Conservation (phyloP, 2,113 vertebrate species). For the Cinclus cinclus region DNA sequence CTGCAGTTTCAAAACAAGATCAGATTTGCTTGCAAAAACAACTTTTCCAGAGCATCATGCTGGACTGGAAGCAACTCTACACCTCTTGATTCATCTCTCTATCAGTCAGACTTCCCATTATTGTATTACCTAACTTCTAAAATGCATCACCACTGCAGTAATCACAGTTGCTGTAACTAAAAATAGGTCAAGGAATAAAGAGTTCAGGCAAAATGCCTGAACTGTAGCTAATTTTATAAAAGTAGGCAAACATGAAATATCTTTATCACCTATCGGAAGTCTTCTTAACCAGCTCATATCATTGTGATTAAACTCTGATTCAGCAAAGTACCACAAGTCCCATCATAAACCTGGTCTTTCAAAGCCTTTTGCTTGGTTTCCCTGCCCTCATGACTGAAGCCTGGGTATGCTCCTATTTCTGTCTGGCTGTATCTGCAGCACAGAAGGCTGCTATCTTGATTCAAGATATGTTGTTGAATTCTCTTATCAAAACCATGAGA, state of each 20-base stretch:
- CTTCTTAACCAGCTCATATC: neutral
- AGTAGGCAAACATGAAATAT: neutral
- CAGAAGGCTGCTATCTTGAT: neutral
- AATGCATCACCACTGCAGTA: neutral
- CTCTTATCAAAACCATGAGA: neutral
- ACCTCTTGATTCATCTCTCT: neutral
- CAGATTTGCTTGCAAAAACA: neutral
- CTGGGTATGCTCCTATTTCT: neutral
- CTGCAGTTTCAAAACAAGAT: neutral
- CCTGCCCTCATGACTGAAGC: neutral
- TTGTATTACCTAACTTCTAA: neutral
- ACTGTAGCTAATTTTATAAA: neutral
- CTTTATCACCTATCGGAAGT: neutral
- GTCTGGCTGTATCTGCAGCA: neutral
- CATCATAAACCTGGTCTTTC: neutral
- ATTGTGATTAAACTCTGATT: neutral
- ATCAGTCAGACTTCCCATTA: neutral
- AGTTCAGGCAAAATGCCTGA: neutral
- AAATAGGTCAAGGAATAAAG: neutral
- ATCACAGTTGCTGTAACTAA: accelerated
- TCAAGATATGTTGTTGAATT: neutral
- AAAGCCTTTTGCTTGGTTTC: neutral
- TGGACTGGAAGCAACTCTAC: neutral
- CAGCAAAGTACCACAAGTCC: neutral
- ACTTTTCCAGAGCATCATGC: neutral